Evolutionary conservation across 2,113 vertebrate species (phyloP).

Genomic region (Lutjanus erythropterus): DNA sequence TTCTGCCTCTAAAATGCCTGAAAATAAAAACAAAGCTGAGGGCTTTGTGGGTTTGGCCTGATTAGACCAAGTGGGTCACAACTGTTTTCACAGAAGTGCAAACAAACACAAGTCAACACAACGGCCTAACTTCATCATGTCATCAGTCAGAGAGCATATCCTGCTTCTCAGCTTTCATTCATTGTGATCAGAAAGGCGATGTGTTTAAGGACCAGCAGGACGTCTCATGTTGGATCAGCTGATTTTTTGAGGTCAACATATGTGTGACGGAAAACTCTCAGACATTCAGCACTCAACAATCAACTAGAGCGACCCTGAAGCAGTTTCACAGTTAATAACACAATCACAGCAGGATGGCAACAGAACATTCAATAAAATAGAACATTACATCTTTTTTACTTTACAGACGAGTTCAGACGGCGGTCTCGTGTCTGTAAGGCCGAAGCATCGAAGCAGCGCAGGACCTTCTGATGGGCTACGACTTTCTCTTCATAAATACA

Average conservation of each 20-base stretch:
- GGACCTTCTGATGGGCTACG: not conserved
- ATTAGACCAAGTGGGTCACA: not conserved
- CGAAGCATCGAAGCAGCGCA: not conserved
- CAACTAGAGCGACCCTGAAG: slow-evolving; percentile 16
- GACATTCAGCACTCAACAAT: slow-evolving; percentile 42
- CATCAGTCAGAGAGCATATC: not conserved
- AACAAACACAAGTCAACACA: not conserved
- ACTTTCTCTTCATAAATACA: slow-evolving; percentile 22
- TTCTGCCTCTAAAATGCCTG: not conserved
- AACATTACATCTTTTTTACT: not conserved
- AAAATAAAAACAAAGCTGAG: not conserved
- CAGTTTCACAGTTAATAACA: slow-evolving; percentile 44
- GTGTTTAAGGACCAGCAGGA: slow-evolving; percentile 26
- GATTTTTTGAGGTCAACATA: not conserved
- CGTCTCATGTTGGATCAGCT: not conserved
- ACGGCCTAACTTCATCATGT: not conserved
- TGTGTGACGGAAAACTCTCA: not conserved
- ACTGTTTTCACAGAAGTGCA: not conserved
- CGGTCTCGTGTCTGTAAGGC: slow-evolving; percentile 18
- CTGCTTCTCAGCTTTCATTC: not conserved
- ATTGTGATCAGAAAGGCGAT: not conserved
- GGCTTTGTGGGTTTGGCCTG: not conserved
- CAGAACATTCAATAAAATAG: slow-evolving; percentile 38
- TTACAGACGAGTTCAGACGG: not conserved
- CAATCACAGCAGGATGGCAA: slow-evolving; percentile 36